A percentile compares a stretch with the other conserved stretches of the same genome.
Conservation (phyloP, 2,113 vertebrate species). For the Heterotis niloticus region DNA sequence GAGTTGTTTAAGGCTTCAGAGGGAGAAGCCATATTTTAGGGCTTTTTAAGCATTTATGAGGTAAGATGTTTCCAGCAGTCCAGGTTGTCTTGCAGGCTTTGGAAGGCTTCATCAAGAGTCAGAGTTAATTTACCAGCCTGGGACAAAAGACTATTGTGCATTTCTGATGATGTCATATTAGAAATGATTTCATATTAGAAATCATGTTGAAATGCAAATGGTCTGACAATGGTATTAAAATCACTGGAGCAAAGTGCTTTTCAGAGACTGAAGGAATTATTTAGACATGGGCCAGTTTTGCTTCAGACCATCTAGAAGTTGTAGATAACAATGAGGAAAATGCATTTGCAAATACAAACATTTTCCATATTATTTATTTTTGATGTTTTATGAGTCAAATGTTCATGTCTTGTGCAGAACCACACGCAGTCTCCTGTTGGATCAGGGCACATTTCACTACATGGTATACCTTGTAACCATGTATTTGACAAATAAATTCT, state of each 20-base stretch:
- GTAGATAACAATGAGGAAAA: no score
- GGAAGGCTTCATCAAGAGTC: neutral
- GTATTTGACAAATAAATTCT: no score
- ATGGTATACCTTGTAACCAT: no score
- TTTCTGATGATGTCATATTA: constrained; percentile 1
- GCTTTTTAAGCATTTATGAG: neutral
- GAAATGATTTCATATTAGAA: no score
- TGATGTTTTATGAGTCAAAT: no score
- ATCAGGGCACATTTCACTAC: no score
- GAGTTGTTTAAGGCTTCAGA: neutral
- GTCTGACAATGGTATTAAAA: neutral
- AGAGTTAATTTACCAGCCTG: neutral
- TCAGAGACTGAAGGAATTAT: neutral
- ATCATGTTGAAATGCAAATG: neutral
- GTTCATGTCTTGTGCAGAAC: no score
- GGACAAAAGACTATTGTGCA: neutral
- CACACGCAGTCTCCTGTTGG: no score
- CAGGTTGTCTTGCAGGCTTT: neutral
- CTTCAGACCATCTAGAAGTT: no score
- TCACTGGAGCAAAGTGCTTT: neutral
- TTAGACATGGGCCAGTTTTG: neutral
- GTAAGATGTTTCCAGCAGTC: neutral
- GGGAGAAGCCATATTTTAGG: neutral
- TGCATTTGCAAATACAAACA: no score
- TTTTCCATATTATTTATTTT: no score